A percentile compares a stretch with the other conserved stretches of the same genome.
Conservation (phyloP, 1,140 invertebrate genomes). For the Pomacea maculata region DNA sequence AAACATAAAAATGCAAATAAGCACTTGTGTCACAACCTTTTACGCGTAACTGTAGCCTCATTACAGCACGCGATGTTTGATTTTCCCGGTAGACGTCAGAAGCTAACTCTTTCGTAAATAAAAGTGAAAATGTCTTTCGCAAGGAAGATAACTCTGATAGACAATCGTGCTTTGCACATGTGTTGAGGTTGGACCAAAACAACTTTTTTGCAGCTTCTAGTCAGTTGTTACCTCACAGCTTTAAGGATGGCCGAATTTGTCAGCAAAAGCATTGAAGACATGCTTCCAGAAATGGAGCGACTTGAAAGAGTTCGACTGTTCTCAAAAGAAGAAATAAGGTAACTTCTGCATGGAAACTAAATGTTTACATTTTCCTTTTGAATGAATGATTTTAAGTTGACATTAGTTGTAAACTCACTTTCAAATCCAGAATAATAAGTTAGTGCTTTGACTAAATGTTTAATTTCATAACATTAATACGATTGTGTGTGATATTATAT, state of each 20-base stretch:
- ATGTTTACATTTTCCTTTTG: no score
- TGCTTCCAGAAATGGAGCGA: constrained; percentile 77
- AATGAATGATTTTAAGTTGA: no score
- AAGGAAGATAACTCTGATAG: no score
- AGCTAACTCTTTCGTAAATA: no score
- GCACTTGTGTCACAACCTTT: no score
- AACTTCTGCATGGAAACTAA: background rate
- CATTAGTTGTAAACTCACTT: background rate
- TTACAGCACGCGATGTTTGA: background rate
- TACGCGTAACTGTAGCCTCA: no score
- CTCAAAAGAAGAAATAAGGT: constrained; percentile 76
- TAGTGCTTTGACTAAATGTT: no score
- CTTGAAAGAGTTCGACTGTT: constrained; percentile 77
- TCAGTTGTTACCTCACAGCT: background rate
- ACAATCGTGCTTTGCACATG: background rate
- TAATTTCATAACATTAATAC: no score
- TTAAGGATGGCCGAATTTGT: constrained; percentile 78
- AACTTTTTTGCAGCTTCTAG: background rate
- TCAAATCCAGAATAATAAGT: no score
- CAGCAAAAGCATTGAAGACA: constrained; percentile 76
- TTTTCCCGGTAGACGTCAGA: background rate
- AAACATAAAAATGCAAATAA: no score
- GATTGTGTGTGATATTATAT: no score
- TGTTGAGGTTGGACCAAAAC: background rate
- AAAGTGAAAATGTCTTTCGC: no score